Base-by-base conservation (phyloP, 2,113 vertebrate genomes). In the Phyllostomus discolor region DNA sequence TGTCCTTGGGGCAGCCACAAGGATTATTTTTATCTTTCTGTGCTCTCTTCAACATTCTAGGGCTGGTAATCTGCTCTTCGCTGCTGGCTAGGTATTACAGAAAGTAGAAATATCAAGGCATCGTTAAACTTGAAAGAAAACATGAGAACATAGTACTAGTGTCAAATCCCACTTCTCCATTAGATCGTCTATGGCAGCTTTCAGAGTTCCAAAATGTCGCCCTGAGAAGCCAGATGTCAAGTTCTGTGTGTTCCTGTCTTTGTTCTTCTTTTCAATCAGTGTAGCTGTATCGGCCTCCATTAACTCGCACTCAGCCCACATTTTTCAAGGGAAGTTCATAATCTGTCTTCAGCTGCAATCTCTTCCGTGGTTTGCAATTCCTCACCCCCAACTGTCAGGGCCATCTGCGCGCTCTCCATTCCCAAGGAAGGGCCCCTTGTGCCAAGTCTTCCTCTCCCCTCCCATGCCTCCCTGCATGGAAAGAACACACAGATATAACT, bases 371-470 rank as follows among this genome's bases (percentile, higher is more conserved):
- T 10, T 88, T 43, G 12, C 16, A 17, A 35, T 85, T 73, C 72
- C 43, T 95, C 90, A 57, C 72, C 67, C 90, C 93, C 92, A 95
- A 75, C 96, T 72, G 87, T 78, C 81, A 83, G 17, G 66, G 59
- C 97, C 97, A 97, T 98, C 97, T 98, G 97, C 4, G 24, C 59
- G 35, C 41, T 16, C 66, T 78, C 38, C 57, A 38, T 94, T 67
- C 52, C 72, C 0, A 2, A 96, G 54, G 59, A 94, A 80, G 26
- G 20, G 4, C 46, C 24, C 15, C 64, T 57, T 50, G 59, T 96
- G 95, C 97, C 96, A 97, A 96, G 31, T 88, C 48, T 35, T 87
- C 85, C 93, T 89, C 67, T 33, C 38, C 22, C 35, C 31, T 88
- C 57, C 70, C 17, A 41, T 41, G 66, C 48, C 43, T 95, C 82